A percentile compares a stretch with the other conserved stretches of the same genome.
phyloP scores from a whole-genome alignment of 1,140 invertebrate species.

The Heliconius hermathena region DNA sequence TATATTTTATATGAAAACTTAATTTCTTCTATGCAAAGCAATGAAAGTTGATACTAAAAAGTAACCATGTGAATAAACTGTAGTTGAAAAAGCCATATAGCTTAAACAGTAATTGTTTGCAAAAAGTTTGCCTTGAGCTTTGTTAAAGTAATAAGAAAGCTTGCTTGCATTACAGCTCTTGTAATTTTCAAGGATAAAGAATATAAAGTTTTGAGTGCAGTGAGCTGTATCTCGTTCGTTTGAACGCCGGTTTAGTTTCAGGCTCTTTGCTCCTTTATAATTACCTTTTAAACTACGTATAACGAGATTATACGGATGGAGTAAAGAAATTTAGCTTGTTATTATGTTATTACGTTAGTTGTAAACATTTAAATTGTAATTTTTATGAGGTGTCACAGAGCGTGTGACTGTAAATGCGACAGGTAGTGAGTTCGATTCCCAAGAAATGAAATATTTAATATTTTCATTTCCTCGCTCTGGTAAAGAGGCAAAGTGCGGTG shows the following conservation, averaged over 20 bases:
- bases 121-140: constrained; percentile 24
- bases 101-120: constrained; percentile 1
- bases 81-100: neutral
- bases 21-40: neutral
- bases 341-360: neutral
- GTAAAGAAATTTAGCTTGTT: neutral
- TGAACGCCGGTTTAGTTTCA: constrained; percentile 13
- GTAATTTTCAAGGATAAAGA: constrained; percentile 32
- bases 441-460: too few species aligned
- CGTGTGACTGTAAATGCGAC: too few species aligned
- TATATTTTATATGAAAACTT: neutral
- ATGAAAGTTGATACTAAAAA: constrained; percentile 1
- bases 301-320: neutral
- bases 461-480: too few species aligned
- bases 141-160: constrained; percentile 30
- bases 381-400: neutral
- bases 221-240: constrained; percentile 23
- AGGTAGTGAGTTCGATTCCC: too few species aligned
- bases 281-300: constrained; percentile 10
- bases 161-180: constrained; percentile 24
- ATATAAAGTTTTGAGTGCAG: constrained; percentile 34
- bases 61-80: neutral
- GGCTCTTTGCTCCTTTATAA: constrained; percentile 14
- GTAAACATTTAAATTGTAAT: neutral
- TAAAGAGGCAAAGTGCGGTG: too few species aligned